Conservation (phyloP, 2,888 invertebrate genomes). For the Stegophylla sp. region DNA sequence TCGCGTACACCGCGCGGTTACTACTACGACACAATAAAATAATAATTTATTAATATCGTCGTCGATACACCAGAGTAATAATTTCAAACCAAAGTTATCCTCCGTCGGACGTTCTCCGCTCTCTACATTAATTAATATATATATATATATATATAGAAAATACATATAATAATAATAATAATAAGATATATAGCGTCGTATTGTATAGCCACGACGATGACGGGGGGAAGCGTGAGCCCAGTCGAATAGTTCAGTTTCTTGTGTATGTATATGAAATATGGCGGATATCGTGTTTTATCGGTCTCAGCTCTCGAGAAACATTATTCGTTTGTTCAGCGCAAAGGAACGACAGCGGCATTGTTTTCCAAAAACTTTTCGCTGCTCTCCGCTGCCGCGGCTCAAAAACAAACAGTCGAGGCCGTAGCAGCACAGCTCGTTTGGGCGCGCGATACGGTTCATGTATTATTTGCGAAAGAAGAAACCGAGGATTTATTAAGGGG, state of each 20-base stretch:
- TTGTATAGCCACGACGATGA: background rate
- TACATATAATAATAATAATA: no score
- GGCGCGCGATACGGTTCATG: background rate
- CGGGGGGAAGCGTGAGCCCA: no score
- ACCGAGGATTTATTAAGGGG: background rate
- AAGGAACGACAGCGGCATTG: background rate
- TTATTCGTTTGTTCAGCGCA: background rate
- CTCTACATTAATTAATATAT: background rate
- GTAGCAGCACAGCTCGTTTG: background rate
- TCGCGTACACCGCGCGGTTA: no score
- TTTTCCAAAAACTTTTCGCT: conserved; percentile 16
- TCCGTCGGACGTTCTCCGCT: no score
- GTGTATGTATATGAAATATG: background rate
- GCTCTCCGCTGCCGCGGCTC: no score
- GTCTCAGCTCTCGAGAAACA: background rate
- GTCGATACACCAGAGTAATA: background rate
- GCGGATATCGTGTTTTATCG: conserved; percentile 1
- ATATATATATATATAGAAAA: no score
- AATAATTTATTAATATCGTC: no score
- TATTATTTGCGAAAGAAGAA: conserved; percentile 8
- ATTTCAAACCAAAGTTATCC: background rate
- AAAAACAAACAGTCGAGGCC: conserved; percentile 22
- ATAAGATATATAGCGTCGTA: background rate
- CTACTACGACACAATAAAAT: no score
- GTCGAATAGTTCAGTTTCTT: background rate